Conservation (phyloP, 2,113 vertebrate genomes). For the Rhineura floridana region DNA sequence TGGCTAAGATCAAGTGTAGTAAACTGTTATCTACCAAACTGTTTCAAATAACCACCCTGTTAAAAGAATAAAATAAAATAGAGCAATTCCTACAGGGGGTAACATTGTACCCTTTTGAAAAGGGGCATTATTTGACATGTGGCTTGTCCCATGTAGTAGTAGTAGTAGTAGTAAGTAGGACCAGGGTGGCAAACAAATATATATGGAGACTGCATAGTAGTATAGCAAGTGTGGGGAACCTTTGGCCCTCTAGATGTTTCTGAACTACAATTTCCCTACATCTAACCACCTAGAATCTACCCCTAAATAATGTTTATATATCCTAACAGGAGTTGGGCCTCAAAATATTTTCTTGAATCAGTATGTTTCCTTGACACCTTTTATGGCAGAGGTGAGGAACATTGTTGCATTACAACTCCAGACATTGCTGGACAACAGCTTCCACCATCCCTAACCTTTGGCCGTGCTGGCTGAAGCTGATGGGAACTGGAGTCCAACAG, state of each 20-base stretch:
- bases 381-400: background rate
- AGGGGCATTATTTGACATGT: background rate
- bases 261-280: background rate
- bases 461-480: background rate
- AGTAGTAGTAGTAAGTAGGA: too few relatives aligned
- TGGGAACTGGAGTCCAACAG: background rate
- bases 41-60: background rate
- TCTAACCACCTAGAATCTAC: background rate
- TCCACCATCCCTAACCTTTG: background rate
- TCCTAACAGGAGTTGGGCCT: background rate
- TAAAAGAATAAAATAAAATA: background rate
- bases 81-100: background rate
- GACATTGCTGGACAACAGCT: background rate
- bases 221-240: too few relatives aligned
- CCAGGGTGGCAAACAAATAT: too few relatives aligned
- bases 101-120: background rate
- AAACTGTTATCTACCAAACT: background rate
- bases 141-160: background rate
- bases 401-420: too few relatives aligned
- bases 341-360: background rate
- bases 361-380: background rate
- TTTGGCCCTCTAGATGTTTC: too few relatives aligned
- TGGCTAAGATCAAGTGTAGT: too few relatives aligned
- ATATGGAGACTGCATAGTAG: too few relatives aligned
- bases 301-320: background rate